These are phyloP conservation scores for Drosophila borborema DNA, from an alignment of 2,888 invertebrate genomes.

Conservation along the genomic window DNA sequence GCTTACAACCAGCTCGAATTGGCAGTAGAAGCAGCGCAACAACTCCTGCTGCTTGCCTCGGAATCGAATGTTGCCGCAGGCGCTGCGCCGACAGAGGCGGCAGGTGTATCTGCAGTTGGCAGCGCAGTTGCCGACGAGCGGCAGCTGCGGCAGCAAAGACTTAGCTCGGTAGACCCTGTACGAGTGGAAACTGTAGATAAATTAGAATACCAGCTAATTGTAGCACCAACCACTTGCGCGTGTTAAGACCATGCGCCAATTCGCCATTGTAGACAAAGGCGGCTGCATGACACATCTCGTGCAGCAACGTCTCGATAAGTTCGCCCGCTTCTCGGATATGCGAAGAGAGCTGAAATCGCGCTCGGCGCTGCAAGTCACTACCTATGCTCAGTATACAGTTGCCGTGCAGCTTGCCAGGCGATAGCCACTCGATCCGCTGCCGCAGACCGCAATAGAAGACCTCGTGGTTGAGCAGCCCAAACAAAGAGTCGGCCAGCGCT, in stretches of 20 bases:
- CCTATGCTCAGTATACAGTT: conserved; percentile 5
- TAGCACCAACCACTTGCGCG: conserved; percentile 41
- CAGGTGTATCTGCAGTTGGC: conserved; percentile 40
- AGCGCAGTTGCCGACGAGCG: conserved; percentile 26
- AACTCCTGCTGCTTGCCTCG: neutral
- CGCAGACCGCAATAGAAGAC: conserved; percentile 48
- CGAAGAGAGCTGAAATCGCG: conserved; percentile 15
- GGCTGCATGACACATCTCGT: conserved; percentile 48
- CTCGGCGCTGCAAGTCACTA: conserved; percentile 7
- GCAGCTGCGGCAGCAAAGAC: conserved; percentile 14
- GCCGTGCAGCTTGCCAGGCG: neutral
- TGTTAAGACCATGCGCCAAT: conserved; percentile 49
- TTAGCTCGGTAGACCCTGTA: conserved; percentile 44
- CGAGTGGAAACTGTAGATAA: neutral
- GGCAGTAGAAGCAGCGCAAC: conserved; percentile 13
- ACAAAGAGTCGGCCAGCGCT: neutral
- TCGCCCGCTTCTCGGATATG: conserved; percentile 9
- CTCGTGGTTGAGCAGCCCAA: conserved; percentile 45
- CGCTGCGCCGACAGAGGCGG: conserved; percentile 33
- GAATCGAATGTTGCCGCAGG: conserved; percentile 29
- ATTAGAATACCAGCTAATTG: neutral
- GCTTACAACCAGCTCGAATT: conserved; percentile 1
- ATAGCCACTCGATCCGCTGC: conserved; percentile 32
- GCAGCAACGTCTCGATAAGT: conserved; percentile 26
- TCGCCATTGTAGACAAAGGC: conserved; percentile 49